Evolutionary conservation across 2,113 vertebrate genomes (phyloP).

Genomic region (Calidris pugnax): DNA sequence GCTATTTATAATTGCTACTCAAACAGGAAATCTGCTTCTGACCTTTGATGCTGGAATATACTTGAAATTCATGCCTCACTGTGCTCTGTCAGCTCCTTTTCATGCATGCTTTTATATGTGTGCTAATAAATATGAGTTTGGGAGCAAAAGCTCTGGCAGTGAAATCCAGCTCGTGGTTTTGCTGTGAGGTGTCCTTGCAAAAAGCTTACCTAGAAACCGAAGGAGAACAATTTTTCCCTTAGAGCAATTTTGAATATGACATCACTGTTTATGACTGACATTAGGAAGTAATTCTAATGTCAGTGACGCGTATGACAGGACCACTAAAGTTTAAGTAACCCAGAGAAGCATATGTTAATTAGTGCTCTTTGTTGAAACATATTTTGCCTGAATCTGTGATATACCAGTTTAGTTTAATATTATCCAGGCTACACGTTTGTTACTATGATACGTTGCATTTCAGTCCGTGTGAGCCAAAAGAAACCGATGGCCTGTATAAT

Average conservation of each 20-base stretch:
- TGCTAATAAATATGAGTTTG: constrained; percentile 36
- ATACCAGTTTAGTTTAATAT: background rate
- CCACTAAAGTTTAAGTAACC: background rate
- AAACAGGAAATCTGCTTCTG: constrained; percentile 37
- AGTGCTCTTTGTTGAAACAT: background rate
- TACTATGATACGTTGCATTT: background rate
- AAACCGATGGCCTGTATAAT: background rate
- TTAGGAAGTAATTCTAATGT: background rate
- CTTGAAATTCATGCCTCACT: constrained; percentile 55
- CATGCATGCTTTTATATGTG: constrained; percentile 16
- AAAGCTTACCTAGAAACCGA: background rate
- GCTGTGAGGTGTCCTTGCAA: background rate
- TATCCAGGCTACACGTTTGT: background rate
- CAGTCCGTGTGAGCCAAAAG: background rate
- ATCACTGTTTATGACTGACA: background rate
- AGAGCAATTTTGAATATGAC: background rate
- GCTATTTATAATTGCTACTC: constrained; percentile 53
- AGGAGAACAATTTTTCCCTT: background rate
- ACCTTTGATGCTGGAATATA: constrained; percentile 53
- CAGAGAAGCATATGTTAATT: constrained; percentile 1
- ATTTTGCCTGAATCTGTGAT: background rate
- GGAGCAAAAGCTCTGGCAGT: background rate
- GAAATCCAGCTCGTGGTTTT: constrained; percentile 19
- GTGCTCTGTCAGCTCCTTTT: constrained; percentile 53
- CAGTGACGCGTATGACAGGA: background rate